Evolutionary conservation across 1,140 invertebrate species (phyloP), one percentile per base, ranked within the genome.

Genomic region (Drosophila funebris): DNA sequence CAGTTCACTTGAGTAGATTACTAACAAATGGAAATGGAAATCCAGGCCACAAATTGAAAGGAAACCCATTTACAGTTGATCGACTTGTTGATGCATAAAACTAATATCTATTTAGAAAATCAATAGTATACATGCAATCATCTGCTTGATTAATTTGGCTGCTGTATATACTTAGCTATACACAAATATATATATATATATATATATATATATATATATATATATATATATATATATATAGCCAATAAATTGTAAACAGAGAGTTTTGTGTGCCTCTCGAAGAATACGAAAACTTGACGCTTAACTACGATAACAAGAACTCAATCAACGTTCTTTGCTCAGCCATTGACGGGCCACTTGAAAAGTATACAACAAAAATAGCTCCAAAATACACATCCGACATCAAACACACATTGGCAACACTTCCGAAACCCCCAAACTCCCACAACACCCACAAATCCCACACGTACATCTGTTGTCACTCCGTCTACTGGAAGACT

Each of bases 121-220:
- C n/a, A 56, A 44, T 44, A 52, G 36, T 52, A 58, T 58, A 13
- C 27, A 67, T 8, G 62, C 62, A 72, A 66, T 67, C 62, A 66
- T 22, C 58, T 67, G 53, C 69, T 72, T 67, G 62, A 72, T 58
- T 72, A 44, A 67, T 67, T 72, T 52, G n/a, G n/a, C n/a, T n/a
- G n/a, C 36, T 18, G 43, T 48, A 62, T 61, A 56, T 44, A 24
- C 44, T 41, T 48, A 33, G 20, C 54, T 36, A 18, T 20, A 29
- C n/a, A 48, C n/a, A 68, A 52, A 52, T 31, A 60, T 60, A 11
- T 29, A 11, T 36, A 9, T 4, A 13, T 11, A 36, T 11, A n/a
- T 11, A 54, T 13, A 16, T 0, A 36, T 22, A 48, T 31, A 33
- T 37, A 36, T 22, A 53, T 20, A 58, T 24, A 37, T 22, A 27